A percentile compares a stretch with the other conserved stretches of the same genome.
phyloP scores from a whole-genome alignment of 2,888 invertebrate genomes.

The Drosophila tanythrix region DNA sequence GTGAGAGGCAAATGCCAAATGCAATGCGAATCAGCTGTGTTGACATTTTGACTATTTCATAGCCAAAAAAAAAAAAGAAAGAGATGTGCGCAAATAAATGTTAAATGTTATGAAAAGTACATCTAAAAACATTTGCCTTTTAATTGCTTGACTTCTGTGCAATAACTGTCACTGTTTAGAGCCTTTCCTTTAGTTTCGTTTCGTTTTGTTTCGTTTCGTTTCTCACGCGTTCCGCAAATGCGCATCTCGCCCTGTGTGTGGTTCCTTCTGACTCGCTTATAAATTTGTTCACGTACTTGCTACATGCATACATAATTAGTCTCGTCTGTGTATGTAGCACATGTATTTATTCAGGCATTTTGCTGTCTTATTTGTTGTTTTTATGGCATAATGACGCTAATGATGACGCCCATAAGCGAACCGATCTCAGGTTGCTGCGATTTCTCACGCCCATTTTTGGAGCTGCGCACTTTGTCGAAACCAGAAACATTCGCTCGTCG shows the following conservation, averaged over 20 bases:
- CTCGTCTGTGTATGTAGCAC: background rate
- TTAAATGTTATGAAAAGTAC: background rate
- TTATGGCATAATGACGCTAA: slow-evolving; percentile 64
- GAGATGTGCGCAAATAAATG: background rate
- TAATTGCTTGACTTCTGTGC: background rate
- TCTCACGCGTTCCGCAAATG: slow-evolving; percentile 29
- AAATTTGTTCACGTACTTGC: slow-evolving; percentile 38
- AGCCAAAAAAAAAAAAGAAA: background rate
- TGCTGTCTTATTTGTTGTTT: slow-evolving; percentile 29
- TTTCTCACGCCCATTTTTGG: slow-evolving; percentile 77
- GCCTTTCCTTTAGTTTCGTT: background rate
- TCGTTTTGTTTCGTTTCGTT: slow-evolving; percentile 8
- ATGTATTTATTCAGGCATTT: slow-evolving; percentile 13
- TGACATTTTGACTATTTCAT: background rate
- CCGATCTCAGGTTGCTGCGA: slow-evolving; percentile 40
- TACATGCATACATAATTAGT: background rate
- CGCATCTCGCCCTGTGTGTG: slow-evolving; percentile 2
- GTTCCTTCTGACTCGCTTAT: slow-evolving; percentile 18
- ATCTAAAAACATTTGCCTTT: background rate
- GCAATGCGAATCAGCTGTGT: background rate
- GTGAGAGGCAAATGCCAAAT: slow-evolving; percentile 6
- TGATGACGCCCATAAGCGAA: slow-evolving; percentile 59
- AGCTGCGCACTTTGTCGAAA: slow-evolving; percentile 30
- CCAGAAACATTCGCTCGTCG: slow-evolving; percentile 39
- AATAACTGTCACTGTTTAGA: background rate